Conservation (phyloP, 2,888 invertebrate genomes). For the Caenorhabditis sp. region DNA sequence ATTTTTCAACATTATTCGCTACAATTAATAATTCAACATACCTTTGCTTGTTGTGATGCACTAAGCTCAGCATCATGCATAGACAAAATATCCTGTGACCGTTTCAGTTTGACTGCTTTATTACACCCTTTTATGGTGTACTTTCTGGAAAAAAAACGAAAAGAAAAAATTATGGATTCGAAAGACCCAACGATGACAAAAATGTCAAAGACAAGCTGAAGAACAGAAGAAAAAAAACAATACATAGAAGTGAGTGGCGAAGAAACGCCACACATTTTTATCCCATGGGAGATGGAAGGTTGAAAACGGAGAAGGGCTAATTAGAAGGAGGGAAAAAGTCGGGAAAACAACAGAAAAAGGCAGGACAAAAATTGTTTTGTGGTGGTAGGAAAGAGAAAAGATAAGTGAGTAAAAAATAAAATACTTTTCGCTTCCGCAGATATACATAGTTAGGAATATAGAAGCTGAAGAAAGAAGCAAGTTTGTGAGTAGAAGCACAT, state of each 20-base stretch:
- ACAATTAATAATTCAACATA: too few relatives aligned
- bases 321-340: conserved; percentile 29
- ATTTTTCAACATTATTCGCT: too few relatives aligned
- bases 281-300: conserved; percentile 19
- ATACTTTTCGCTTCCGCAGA: background rate
- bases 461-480: background rate
- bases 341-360: conserved; percentile 33
- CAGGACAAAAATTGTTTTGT: background rate
- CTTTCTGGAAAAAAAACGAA: background rate
- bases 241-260: background rate
- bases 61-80: conserved; percentile 37
- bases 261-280: background rate
- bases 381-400: background rate
- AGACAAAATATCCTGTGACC: conserved; percentile 41
- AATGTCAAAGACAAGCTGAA: background rate
- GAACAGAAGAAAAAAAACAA: background rate
- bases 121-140: background rate
- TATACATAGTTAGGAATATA: background rate
- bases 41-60: conserved; percentile 24
- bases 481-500: background rate
- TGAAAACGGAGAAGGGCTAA: conserved; percentile 22
- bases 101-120: conserved; percentile 38
- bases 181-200: background rate
- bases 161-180: background rate
- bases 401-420: background rate